Percentiles rank a stretch among this genome's conserved stretches.
Evolutionary conservation across 1,140 invertebrate species (phyloP).

Genomic region (Drosophila grimshawi): DNA sequence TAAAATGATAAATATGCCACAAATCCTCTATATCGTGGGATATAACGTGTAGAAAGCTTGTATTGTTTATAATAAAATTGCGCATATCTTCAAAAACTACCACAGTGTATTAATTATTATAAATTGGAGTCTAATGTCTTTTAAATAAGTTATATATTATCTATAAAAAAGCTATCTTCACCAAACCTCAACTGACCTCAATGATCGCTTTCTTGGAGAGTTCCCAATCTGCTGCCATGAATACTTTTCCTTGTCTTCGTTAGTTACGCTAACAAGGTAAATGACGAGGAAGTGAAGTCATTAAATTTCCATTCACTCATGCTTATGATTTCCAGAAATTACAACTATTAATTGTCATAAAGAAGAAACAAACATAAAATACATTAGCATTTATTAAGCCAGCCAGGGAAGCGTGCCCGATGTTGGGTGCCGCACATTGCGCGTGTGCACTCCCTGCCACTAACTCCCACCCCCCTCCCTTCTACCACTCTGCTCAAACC

Average conservation of each 20-base stretch:
- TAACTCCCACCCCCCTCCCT: not conserved
- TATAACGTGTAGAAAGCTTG: no score
- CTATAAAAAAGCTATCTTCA: no score
- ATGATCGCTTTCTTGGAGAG: not conserved
- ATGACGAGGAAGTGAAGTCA: slow-evolving; percentile 64
- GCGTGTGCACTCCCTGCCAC: slow-evolving; percentile 8
- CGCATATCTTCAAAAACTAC: no score
- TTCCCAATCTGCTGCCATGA: no score
- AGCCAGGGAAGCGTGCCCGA: slow-evolving; percentile 68
- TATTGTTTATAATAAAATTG: no score
- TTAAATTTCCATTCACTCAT: slow-evolving; percentile 56
- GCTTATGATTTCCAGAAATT: slow-evolving; percentile 79
- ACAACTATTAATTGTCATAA: slow-evolving; percentile 76
- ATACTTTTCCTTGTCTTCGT: not conserved
- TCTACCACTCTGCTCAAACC: not conserved
- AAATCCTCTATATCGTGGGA: no score
- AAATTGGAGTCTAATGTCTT: no score
- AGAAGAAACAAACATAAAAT: slow-evolving; percentile 62
- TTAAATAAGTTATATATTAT: no score
- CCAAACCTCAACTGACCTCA: no score
- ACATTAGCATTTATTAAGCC: slow-evolving; percentile 77
- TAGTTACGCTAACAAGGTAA: not conserved
- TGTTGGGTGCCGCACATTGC: slow-evolving; percentile 6
- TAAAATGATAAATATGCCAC: no score
- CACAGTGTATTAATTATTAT: no score